A percentile compares a stretch with the other conserved stretches of the same genome.
Conservation (phyloP, 1,140 invertebrate species). For the Zaprionus vittiger region DNA sequence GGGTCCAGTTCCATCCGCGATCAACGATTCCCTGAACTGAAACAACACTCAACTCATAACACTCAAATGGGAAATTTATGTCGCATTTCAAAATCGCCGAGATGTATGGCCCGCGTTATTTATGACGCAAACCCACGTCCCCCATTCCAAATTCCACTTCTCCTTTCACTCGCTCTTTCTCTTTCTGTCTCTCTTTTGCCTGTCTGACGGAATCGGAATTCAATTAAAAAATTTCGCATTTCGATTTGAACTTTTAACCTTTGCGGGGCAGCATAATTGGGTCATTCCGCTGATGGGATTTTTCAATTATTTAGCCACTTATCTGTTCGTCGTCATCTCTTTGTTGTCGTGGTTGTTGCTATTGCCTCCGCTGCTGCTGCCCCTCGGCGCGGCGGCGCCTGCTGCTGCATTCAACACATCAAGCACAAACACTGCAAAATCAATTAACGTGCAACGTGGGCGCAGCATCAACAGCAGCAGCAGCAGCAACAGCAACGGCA, state of each 20-base stretch:
- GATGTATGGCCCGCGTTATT: conserved; percentile 18
- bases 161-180: neutral
- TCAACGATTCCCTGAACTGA: too few relatives aligned
- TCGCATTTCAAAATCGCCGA: conserved; percentile 47
- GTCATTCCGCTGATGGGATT: conserved; percentile 72
- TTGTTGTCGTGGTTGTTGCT: conserved; percentile 41
- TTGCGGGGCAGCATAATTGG: conserved; percentile 52
- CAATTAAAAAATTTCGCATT: conserved; percentile 61
- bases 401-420: conserved; percentile 23
- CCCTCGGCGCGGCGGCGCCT: neutral
- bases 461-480: neutral
- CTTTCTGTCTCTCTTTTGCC: too few relatives aligned
- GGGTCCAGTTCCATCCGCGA: conserved; percentile 1
- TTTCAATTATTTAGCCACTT: conserved; percentile 62
- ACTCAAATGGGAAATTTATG: conserved; percentile 34
- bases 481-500: neutral
- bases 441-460: conserved; percentile 52
- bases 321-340: conserved; percentile 66
- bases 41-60: conserved; percentile 28
- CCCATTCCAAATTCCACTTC: neutral
- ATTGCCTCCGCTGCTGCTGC: neutral
- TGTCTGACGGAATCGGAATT: conserved; percentile 21
- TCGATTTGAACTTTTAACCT: conserved; percentile 69
- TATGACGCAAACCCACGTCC: conserved; percentile 3
- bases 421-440: conserved; percentile 43